Base-by-base conservation (phyloP, 2,113 vertebrate genomes). In the Sarotherodon lohbergeri region DNA sequence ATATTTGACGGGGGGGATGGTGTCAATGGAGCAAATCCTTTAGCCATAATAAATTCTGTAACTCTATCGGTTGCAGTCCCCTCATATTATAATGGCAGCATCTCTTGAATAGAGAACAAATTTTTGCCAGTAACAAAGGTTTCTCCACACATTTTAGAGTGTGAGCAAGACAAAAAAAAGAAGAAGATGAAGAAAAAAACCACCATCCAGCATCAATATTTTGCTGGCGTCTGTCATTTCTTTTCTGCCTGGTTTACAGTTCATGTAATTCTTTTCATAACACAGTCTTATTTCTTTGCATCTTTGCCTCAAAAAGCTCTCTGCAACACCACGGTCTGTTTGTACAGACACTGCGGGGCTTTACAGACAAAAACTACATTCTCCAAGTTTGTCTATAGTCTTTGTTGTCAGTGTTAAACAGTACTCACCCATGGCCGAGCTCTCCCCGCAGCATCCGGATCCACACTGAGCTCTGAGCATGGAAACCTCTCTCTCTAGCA, bases 401-500 rank as follows among this genome's bases (percentile, higher is more conserved):
- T 79, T 54, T 82, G 19, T 46, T 36, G 59, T 82, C 48, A 29
- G 9, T 59, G 41, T 81, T 78, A 7, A 66, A 80, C 43, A 82
- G 27, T 12, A 88, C 96, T 97, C 96, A 99, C 98, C 98, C 97
- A 98, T 97, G 88, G 96, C 98, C 1, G 97, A 96, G 80, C 96
- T 97, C 83, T 98, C 97, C 78, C 97, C 97, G 82, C 98, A 99
- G 96, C 98, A 99, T 90, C 96, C 97, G 89, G 96, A 95, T 84
- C 94, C 96, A 88, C 98, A 99, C 85, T 98, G 98, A 86, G 96
- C 96, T 86, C 98, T 96, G 48, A 99, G 97, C 92, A 98, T 46
- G 1, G 98, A 98, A 46, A 99, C 97, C 90, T 99, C 98, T 89
- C 97, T 97, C 96, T 99, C 99, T 94, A 99, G 96, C 96, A 99